Evolutionary conservation across 2,888 invertebrate genomes (phyloP), one percentile per base, ranked within the genome.

Genomic region (Sminthurinus aureus): DNA sequence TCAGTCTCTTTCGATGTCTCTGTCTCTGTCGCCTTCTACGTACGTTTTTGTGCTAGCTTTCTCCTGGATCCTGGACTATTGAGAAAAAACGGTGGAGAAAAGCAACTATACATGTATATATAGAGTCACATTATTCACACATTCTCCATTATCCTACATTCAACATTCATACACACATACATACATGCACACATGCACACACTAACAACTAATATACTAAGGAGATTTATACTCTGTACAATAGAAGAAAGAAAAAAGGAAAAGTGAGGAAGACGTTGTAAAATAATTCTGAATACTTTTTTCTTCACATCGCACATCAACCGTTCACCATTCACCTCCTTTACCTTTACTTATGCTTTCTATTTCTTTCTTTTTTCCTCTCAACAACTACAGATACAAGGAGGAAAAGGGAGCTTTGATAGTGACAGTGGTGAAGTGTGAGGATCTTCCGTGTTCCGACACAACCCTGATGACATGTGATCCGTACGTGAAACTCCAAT

Each of bases 401-500:
- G 94, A 94, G 87, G 97, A 97, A 90, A 96, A 97, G 90, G 96
- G 94, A 89, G 96, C 97, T 0, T 92, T 98, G 89, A 94, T 96
- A 89, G 97, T 98, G 24, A 97, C 96, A 0, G 96, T 98, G 89
- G 94, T 97, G 67, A 95, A 95, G 75, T 98, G 98, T 91, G 94
- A 94, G 87, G 96, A 96, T 67, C 91, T 98, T 77, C 98, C 98
- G 0, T 95, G 94, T 0, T 94, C 95, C 89, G 96, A 96, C 90
- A 94, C 94, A 0, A 93, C 93, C 87, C 92, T 95, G 12, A 95
- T 95, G 0, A 96, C 95, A 12, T 94, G 94, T 89, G 99, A 99
- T 92, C 99, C 99, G 0, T 99, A 99, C 91, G 98, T 99, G 66
- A 99, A 99, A 91, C 93, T 99, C 83, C 99, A 98, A 90, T 93